A percentile compares a stretch with the other conserved stretches of the same genome.
Conservation (phyloP, 2,113 vertebrate species). For the Dromaius novaehollandiae region DNA sequence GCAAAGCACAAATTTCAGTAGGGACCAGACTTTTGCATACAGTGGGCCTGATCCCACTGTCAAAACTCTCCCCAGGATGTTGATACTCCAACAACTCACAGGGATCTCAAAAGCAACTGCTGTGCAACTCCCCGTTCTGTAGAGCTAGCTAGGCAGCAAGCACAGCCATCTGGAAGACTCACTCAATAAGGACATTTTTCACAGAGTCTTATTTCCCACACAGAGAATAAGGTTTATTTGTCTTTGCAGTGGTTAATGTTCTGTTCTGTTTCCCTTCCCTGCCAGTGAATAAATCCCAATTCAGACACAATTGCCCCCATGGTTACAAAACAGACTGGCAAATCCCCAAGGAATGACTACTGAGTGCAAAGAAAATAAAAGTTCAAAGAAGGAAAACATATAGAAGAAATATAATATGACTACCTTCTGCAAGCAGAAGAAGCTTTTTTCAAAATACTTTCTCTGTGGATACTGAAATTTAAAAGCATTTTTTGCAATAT, state of each 20-base stretch:
- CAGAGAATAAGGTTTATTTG: slow-evolving; percentile 14
- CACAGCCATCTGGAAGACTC: not conserved
- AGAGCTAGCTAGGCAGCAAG: not conserved
- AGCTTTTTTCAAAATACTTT: not conserved
- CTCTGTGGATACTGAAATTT: not conserved
- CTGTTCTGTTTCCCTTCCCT: not conserved
- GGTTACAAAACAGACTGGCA: slow-evolving; percentile 1
- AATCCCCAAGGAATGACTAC: not conserved
- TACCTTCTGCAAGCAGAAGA: not conserved
- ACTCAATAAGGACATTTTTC: not conserved
- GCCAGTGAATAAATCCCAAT: not conserved
- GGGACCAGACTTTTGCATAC: not conserved
- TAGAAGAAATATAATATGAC: not conserved
- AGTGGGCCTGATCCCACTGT: not conserved
- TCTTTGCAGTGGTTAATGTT: not conserved
- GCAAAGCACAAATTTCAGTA: not conserved
- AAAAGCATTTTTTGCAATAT: not conserved
- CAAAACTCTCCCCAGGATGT: not conserved
- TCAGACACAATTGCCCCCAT: not conserved
- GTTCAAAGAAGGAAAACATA: not conserved
- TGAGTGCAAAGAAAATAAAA: not conserved
- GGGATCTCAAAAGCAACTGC: not conserved
- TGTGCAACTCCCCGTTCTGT: not conserved
- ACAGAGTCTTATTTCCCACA: slow-evolving; percentile 11
- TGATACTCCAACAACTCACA: not conserved